Percentiles rank a stretch among this genome's conserved stretches.
Evolutionary conservation across 2,888 invertebrate genomes (phyloP).

Genomic region (Ophion ellenae): DNA sequence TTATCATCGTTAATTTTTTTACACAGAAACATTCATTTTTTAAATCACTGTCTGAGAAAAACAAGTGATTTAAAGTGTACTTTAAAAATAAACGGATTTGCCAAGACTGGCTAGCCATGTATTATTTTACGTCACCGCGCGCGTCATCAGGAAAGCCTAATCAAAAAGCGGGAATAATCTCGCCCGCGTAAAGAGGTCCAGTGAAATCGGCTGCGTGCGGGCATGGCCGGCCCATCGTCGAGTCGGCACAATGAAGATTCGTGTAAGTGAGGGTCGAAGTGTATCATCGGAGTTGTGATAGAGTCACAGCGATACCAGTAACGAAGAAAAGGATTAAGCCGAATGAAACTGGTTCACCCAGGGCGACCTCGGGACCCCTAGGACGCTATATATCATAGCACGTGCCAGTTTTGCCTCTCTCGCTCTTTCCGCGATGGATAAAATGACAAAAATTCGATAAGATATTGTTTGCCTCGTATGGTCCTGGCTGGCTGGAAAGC

Average conservation of each 20-base stretch:
- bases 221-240: not conserved
- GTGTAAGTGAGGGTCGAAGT: constrained; percentile 35
- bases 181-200: not conserved
- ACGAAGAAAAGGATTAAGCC: constrained; percentile 45
- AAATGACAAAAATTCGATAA: constrained; percentile 50
- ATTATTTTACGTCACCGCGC: not conserved
- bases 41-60: not conserved
- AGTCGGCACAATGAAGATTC: constrained; percentile 54
- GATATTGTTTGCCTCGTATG: constrained; percentile 41
- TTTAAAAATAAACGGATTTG: not conserved
- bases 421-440: constrained; percentile 19
- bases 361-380: constrained; percentile 60
- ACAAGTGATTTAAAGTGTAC: not conserved
- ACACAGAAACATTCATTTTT: too few species aligned
- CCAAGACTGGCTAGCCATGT: not conserved
- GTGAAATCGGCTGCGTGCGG: constrained; percentile 11
- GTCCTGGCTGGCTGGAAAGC: constrained; percentile 3
- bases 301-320: constrained; percentile 52
- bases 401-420: constrained; percentile 31
- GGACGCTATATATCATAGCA: constrained; percentile 16
- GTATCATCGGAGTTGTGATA: constrained; percentile 53
- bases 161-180: not conserved
- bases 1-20: not conserved
- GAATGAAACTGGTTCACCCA: constrained; percentile 62
- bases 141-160: not conserved